A percentile compares a stretch with the other conserved stretches of the same genome.
Conservation (phyloP, 1,140 invertebrate species). For the Dryas iulia region DNA sequence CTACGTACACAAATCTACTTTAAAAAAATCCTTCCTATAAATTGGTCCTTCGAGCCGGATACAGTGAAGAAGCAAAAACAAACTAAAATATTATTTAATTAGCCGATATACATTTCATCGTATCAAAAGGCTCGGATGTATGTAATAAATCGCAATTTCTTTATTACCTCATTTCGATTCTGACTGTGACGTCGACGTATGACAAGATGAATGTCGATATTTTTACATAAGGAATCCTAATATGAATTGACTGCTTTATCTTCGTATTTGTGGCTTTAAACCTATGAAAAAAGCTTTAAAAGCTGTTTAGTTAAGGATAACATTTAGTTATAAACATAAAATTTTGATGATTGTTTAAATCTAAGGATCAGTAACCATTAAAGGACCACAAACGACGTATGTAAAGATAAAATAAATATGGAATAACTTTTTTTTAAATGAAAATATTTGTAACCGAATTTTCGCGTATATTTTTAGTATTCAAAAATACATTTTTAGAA, state of each 20-base stretch:
- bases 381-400: no score
- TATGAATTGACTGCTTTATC: background rate
- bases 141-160: slow-evolving; percentile 54
- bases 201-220: slow-evolving; percentile 62
- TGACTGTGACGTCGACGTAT: slow-evolving; percentile 53
- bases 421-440: no score
- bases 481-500: no score
- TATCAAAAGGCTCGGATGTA: slow-evolving; percentile 28
- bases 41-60: slow-evolving; percentile 15
- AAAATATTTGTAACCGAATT: no score
- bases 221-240: slow-evolving; percentile 17
- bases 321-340: no score
- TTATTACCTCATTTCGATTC: slow-evolving; percentile 66
- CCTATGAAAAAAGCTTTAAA: no score
- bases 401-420: no score
- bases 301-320: background rate
- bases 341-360: no score
- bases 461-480: no score
- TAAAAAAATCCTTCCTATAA: background rate
- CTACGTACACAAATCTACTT: no score
- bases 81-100: slow-evolving; percentile 52
- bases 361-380: no score
- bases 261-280: background rate
- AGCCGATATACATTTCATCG: slow-evolving; percentile 49
- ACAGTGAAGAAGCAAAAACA: slow-evolving; percentile 7